Evolutionary conservation across 2,797 vertebrate genomes (phyloP), one percentile per base, ranked within the genome.

Genomic region (Gymnothorax reevesii): DNA sequence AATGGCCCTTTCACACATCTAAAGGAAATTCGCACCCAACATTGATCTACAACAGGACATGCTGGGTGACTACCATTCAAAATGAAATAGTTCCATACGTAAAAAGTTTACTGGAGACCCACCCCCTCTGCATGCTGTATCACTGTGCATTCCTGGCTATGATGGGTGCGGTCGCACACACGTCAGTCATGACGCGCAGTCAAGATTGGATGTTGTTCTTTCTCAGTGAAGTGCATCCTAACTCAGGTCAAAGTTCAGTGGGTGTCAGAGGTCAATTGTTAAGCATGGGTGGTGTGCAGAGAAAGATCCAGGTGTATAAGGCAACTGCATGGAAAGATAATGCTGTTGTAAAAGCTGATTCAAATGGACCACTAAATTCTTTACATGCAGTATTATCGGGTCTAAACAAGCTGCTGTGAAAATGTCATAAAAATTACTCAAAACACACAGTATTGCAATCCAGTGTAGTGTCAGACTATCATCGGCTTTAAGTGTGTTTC

Each of bases 321-420:
- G 25, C 13, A 13, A 42, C 25, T 75, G 10, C 25, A 42, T 42
- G 25, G 71, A 75, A 75, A 33, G 15, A 12, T 42, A 33, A 42
- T 75, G 69, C 66, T 73, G 71, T 75, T 75, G 71, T 33, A 75
- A 42, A 75, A 77, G 20, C 20, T 33, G 33, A 15, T 77, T 77
- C 4, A 73, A 73, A 27, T 13, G 5, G 33, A 73, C 3, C 2
- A 33, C 69, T 33, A 73, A 73, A 73, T 13, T 33, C 1, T 33
- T 69, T 27, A n/a, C n/a, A 73, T 73, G 27, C 33, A 52, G 7
- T 77, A 13, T 17, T 77, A 49, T 20, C 15, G 15, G 17, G 15
- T 17, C 73, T 15, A 75, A 75, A 75, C 33, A 73, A 10, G 25
- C 69, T 73, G 8, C 69, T 10, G 13, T 73, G 2, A 42, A 42